Base-by-base conservation (phyloP, 2,888 invertebrate genomes). In the Oconnorella tubifera region DNA sequence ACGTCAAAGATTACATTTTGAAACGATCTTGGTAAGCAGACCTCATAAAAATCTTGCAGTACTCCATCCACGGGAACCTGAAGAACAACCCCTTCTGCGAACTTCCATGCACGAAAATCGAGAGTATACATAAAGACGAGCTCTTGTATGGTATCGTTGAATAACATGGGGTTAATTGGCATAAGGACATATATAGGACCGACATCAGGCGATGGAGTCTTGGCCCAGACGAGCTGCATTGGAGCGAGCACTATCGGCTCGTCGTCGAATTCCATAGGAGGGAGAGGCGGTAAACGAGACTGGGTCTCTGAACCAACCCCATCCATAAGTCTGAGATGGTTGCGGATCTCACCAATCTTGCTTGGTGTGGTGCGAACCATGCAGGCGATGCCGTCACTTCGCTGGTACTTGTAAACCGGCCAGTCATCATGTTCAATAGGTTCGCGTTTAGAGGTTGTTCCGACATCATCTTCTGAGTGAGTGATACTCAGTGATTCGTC, bases 241-340 rank as follows among this genome's bases (percentile, higher is more conserved):
- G 65, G 63, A 19, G 59, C 32, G 6, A 65, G 51, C 4, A 27
- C 33, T 4, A 56, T n/a, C 31, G 25, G 40, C 25, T 63, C 65
- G 28, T 56, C 59, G 25, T 65, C 65, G 58, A 64, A 64, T 28
- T 64, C 64, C 64, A 62, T 62, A 31, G 51, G n/a, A 10, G 64
- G 64, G 40, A 64, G 56, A 0, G 60, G 33, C 19, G 64, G 64
- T 23, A 64, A 33, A 19, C 59, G 50, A 25, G 27, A 29, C 48
- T 31, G 31, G 31, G 40, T 23, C 29, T 28, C 32, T 19, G 31
- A 19, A 1, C 49, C 25, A 6, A 56, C 32, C 2, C 33, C 56
- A 27, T 63, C 63, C 28, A 61, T 53, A 25, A 63, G 57, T 3
- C 57, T 33, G 27, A 63, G 49, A 2, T 49, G 23, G 25, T 29